These are phyloP conservation scores for Parambassis ranga DNA, from an alignment of 2,797 vertebrate genomes.

Conservation along the genomic window DNA sequence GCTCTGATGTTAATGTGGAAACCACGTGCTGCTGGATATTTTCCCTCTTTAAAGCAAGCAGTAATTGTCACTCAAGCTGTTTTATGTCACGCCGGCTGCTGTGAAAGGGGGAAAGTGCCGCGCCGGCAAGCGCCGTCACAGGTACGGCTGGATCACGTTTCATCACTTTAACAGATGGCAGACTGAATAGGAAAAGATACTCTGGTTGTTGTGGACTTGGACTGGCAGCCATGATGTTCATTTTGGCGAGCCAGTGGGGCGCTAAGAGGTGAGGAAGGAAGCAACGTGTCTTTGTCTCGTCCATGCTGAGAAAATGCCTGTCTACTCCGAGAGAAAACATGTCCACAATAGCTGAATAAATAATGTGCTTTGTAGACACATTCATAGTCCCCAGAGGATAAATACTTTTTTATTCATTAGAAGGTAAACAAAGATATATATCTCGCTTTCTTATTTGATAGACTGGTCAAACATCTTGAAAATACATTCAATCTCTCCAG, in stretches of 20 bases:
- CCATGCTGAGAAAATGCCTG: too few species aligned
- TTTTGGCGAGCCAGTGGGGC: conserved; percentile 12
- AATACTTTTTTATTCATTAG: too few species aligned
- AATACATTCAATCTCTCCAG: too few species aligned
- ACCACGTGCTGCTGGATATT: conserved; percentile 34
- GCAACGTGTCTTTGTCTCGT: too few species aligned
- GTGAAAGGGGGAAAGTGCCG: too few species aligned
- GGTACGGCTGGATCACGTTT: conserved; percentile 43
- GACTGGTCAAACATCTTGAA: too few species aligned
- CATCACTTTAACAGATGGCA: conserved; percentile 54
- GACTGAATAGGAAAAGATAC: conserved; percentile 36
- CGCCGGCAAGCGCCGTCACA: conserved; percentile 27
- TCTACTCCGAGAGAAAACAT: too few species aligned
- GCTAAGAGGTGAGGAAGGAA: conserved; percentile 7
- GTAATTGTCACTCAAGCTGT: conserved; percentile 56
- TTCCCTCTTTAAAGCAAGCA: conserved; percentile 24
- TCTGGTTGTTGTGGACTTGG: conserved; percentile 25
- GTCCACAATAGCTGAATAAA: too few species aligned
- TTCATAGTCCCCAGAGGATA: too few species aligned
- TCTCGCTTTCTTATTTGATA: too few species aligned
- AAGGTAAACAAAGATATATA: too few species aligned
- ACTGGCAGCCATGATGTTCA: conserved; percentile 27
- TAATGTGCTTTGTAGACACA: too few species aligned
- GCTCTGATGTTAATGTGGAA: conserved; percentile 47
- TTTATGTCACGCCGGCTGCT: conserved; percentile 48